Base-by-base conservation (phyloP, 1,140 invertebrate species). In the Ceratosolen fusciceps region DNA sequence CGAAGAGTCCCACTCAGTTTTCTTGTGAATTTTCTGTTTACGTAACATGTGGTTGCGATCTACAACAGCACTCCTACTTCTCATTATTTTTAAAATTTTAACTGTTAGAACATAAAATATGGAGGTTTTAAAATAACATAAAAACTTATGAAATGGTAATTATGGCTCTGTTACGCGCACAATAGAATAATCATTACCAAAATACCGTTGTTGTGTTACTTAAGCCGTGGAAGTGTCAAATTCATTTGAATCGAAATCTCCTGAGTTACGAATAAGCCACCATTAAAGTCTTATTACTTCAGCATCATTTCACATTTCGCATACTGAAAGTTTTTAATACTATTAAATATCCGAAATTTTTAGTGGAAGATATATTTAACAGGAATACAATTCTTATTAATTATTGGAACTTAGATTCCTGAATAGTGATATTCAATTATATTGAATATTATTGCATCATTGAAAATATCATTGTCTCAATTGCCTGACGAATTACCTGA, bases 71-170 rank as follows among this genome's bases (percentile, higher is more conserved):
- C 34, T 34, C 3, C 71, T 31, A 24, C 12, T 5, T 68, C 65
- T 60, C 52, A 70, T 78, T 78, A 62, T 72, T 62, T 72, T 78
- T 62, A 78, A 71, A 47, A 19, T 62, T 60, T 72, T 62, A 67
- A 62, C 68, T 78, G n/a, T 58, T 54, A 54, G 47, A 39, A 19
- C 47, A 52, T 54, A 58, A 73, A 73, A 73, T 49, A 54, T 37
- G 34, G 49, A 47, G 37, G 72, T 60, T 54, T 74, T 67, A 78
- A 58, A 78, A 56, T 78, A 62, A 78, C 19, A 52, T 29, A 39
- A 62, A 26, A 68, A 72, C 76, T 56, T 78, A 78, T 78, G 71
- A 78, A 78, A 72, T 31, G 52, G 68, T 43, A 78, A 78, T 78
- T 39, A 72, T 65, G 76, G 39, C 37, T 26, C 39, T 43, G 76